A percentile compares a stretch with the other conserved stretches of the same genome.
phyloP scores from a whole-genome alignment of 2,113 vertebrate genomes.

The Tychaedon coryphoeus region DNA sequence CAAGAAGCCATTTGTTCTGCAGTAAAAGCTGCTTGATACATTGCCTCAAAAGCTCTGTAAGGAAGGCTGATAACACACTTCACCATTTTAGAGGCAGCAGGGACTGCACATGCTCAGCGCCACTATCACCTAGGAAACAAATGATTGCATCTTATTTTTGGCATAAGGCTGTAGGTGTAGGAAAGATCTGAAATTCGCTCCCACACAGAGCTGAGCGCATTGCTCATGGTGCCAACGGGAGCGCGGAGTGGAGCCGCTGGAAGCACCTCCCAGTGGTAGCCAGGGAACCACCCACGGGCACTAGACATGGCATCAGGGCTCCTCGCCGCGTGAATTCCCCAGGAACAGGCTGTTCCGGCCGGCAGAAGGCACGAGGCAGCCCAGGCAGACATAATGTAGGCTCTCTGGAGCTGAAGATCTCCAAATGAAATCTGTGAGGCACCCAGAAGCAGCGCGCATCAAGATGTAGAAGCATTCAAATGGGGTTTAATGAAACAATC shows the following conservation, averaged over 20 bases:
- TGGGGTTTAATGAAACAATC: constrained; percentile 52
- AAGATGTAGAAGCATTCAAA: constrained; percentile 46
- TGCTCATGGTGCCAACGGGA: constrained; percentile 37
- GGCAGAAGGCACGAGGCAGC: background rate
- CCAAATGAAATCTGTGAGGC: background rate
- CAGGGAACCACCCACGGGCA: constrained; percentile 18
- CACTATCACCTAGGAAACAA: constrained; percentile 70
- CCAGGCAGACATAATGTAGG: background rate
- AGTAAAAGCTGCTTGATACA: background rate
- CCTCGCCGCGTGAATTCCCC: background rate
- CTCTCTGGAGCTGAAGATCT: background rate
- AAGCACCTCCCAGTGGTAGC: constrained; percentile 30
- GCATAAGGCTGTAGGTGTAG: constrained; percentile 68
- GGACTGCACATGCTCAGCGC: background rate
- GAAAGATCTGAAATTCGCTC: constrained; percentile 55
- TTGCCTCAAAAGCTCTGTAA: constrained; percentile 19
- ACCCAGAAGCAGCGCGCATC: background rate
- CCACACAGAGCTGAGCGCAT: constrained; percentile 43
- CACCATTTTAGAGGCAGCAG: constrained; percentile 29
- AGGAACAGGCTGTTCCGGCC: background rate
- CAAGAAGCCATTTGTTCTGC: constrained; percentile 18
- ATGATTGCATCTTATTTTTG: constrained; percentile 71
- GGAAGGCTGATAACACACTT: constrained; percentile 52
- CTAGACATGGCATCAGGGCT: background rate
- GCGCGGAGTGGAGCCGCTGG: background rate